Evolutionary conservation across 2,888 invertebrate genomes (phyloP).

Genomic region (Hydroisotoma schaefferi): DNA sequence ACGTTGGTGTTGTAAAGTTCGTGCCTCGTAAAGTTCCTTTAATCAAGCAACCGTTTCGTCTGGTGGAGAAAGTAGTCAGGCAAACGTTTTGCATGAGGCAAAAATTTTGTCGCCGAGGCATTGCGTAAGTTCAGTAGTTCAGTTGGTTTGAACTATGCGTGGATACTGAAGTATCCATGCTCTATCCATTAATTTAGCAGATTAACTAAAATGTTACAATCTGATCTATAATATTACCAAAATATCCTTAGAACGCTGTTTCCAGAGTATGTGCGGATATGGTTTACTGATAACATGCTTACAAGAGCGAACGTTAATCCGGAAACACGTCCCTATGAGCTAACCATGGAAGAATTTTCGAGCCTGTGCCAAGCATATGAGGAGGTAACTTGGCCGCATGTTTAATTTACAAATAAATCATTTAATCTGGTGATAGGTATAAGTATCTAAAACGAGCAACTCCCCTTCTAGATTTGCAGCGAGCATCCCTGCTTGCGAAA

Average conservation of each 20-base stretch:
- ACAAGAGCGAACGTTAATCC: conserved; percentile 69
- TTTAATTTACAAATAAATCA: not conserved
- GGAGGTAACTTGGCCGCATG: conserved; percentile 44
- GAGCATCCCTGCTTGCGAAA: conserved; percentile 35
- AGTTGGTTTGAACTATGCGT: not conserved
- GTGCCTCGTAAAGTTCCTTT: conserved; percentile 73
- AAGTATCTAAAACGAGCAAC: not conserved
- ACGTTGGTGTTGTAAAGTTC: conserved; percentile 90
- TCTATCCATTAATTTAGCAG: too few relatives aligned
- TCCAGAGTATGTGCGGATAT: conserved; percentile 65
- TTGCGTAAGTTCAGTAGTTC: conserved; percentile 54
- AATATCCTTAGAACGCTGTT: conserved; percentile 71
- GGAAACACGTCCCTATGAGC: conserved; percentile 65
- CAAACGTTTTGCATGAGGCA: conserved; percentile 84
- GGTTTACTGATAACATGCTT: conserved; percentile 66
- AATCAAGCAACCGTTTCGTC: conserved; percentile 68
- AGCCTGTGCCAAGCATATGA: conserved; percentile 74
- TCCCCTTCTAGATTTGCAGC: conserved; percentile 31
- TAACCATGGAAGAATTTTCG: conserved; percentile 74
- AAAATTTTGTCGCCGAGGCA: conserved; percentile 71
- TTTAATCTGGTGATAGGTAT: not conserved
- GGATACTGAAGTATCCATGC: not conserved
- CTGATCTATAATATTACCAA: too few relatives aligned
- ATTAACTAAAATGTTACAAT: too few relatives aligned
- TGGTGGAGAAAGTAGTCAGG: conserved; percentile 84